Base-by-base conservation (phyloP, 2,113 vertebrate genomes). In the Chelonoidis abingdonii region DNA sequence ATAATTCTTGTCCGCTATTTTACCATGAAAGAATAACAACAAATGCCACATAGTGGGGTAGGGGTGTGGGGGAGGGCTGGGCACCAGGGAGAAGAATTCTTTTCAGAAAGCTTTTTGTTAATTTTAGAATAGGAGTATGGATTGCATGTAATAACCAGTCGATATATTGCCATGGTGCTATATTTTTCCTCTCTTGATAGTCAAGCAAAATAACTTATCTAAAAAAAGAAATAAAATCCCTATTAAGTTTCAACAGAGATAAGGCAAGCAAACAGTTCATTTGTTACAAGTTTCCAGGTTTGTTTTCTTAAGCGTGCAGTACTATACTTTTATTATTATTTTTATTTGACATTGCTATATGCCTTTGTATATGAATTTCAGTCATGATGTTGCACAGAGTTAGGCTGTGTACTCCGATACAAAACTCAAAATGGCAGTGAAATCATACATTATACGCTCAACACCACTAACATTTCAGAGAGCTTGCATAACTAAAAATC, bases 1-100 rank as follows among this genome's bases (percentile, higher is more conserved):
- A 96, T 93, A 89, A 91, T 90, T 92, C 47, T 22, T 44, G 14
- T 81, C 82, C 87, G 35, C 41, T 93, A 88, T 65, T 83, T 94
- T 86, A 59, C 29, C 25, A 56, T 27, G 69, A 82, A 94, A 94
- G 12, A 92, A 62, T 62, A 92, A 93, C 0, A 2, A 92, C 91
- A 89, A 35, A 86, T 91, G 56, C 82, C 81, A 92, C n/a, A 80
- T 56, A 0, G 1, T 2, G 2, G 29, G 44, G 5, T 14, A 5
- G 81, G 24, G 19, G 6, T 5, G 50, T 50, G 24, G 19, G 2
- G 25, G 2, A 21, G 80, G 87, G 81, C 14, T 3, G 35, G 19
- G 92, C 92, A 86, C 31, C 2, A 87, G 84, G 6, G 12, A 80
- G 3, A 6, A 86, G 8, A 80, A 38, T 27, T 57, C 22, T 47